Base-by-base conservation (phyloP, 30 jellyfish, hydroid and myxozoan genomes). In the Sanderia malayensis region DNA sequence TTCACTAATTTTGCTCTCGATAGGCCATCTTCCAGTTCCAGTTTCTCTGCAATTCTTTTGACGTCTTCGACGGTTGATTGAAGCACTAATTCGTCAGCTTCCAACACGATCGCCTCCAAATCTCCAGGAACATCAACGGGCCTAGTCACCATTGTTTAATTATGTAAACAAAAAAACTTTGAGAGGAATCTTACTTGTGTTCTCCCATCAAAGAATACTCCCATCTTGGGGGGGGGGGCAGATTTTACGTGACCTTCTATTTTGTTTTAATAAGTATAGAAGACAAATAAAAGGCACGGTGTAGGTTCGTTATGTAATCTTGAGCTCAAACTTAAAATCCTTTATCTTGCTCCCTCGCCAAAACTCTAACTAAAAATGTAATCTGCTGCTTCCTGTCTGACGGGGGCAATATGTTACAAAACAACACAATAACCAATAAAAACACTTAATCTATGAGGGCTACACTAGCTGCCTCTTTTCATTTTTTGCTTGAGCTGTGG, bases 1-100 rank as follows among this genome's bases (percentile, higher is more conserved):
- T 63, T 63, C 24, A 63, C 6, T 23, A 63, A 28, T 37, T 22
- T 63, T 63, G 75, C 75, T 63, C 75, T 63, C 30, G 73, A 24
- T 63, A 24, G 22, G 27, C 55, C 75, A 22, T 63, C 75, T 1
- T n/a, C n/a, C n/a, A n/a, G n/a, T n/a, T n/a, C n/a, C n/a, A n/a
- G n/a, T n/a, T n/a, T n/a, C n/a, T n/a, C n/a, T 37, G 52, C 52
- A 13, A 37, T 37, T 37, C 52, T 37, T 37, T 37, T 37, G 52
- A 6, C 52, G 13, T 6, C 13, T 13, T 13, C 52, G 13, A 37
- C 52, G 6, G 6, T 13, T 6, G 52, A 37, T 6, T 13, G 52
- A 37, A 13, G 13, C 10, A 4, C 6, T 4, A 13, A 37, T 37
- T 37, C 13, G 52, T 37, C 52, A 4, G 10, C 52, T 37, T 4